These are phyloP conservation scores for Monomorium pharaonis DNA, from an alignment of 1,140 invertebrate species.

Conservation along the genomic window DNA sequence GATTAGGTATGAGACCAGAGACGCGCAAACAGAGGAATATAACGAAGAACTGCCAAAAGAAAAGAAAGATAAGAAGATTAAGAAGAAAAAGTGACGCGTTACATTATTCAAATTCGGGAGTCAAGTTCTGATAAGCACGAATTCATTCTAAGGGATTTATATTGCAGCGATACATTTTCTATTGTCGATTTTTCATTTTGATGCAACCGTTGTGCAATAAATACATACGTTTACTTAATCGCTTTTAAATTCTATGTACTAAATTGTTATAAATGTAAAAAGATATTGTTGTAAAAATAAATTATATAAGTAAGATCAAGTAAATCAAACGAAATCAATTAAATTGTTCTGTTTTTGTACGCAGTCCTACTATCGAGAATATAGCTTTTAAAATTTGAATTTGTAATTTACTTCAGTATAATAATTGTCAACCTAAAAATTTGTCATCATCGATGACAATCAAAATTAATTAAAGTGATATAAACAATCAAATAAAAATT, in stretches of 20 bases:
- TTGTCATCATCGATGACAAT: background rate
- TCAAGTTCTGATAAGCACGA: background rate
- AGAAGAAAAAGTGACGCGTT: background rate
- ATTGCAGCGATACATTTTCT: background rate
- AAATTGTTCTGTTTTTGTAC: background rate
- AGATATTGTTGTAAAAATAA: background rate
- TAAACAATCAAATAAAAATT: slow-evolving; percentile 27
- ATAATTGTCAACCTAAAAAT: slow-evolving; percentile 33
- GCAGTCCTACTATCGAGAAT: background rate
- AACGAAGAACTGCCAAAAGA: background rate
- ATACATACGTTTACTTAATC: background rate
- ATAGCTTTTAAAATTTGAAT: background rate
- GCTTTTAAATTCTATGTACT: background rate
- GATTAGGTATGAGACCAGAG: slow-evolving; percentile 80
- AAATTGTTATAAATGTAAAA: background rate
- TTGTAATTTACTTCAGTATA: slow-evolving; percentile 3
- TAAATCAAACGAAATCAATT: background rate
- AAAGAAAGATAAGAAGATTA: slow-evolving; percentile 4
- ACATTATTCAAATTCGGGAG: background rate
- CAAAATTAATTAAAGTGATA: slow-evolving; percentile 44
- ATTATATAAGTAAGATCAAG: background rate
- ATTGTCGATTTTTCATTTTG: background rate
- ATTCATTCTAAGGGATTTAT: background rate
- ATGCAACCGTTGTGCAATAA: background rate
- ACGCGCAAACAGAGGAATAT: slow-evolving; percentile 76